phyloP scores from a whole-genome alignment of 2,113 vertebrate species.

The Tragelaphus buxtoni region DNA sequence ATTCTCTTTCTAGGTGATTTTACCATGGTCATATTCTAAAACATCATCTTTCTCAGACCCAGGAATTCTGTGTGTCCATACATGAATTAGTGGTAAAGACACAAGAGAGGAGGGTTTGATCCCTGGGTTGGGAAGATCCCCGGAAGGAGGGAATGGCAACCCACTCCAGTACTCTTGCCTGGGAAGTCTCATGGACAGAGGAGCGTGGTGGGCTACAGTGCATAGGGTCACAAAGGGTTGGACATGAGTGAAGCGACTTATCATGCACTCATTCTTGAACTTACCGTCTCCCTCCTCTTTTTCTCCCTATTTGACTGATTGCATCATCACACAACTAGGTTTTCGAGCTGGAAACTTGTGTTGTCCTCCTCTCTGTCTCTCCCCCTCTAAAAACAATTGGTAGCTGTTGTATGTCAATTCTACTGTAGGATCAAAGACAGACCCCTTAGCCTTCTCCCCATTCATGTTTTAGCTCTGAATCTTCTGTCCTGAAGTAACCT shows the following conservation, averaged over 20 bases:
- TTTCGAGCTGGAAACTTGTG: constrained; percentile 12
- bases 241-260: background rate
- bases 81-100: background rate
- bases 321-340: background rate
- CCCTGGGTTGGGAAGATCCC: background rate
- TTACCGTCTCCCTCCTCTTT: background rate
- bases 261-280: background rate
- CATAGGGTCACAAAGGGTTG: background rate
- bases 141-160: background rate
- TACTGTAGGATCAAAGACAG: background rate
- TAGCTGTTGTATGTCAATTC: background rate
- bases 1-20: background rate
- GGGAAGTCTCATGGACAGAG: background rate
- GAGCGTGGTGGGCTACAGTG: background rate
- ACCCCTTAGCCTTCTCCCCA: background rate
- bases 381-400: background rate
- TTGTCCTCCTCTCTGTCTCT: background rate
- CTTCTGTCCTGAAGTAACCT: background rate
- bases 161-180: background rate
- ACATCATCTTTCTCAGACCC: background rate
- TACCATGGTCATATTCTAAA: background rate
- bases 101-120: background rate
- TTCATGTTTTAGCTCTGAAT: background rate
- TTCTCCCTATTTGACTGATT: background rate
- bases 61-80: background rate